phyloP scores from a whole-genome alignment of 2,113 vertebrate genomes.

The Neolamprologus sp. region DNA sequence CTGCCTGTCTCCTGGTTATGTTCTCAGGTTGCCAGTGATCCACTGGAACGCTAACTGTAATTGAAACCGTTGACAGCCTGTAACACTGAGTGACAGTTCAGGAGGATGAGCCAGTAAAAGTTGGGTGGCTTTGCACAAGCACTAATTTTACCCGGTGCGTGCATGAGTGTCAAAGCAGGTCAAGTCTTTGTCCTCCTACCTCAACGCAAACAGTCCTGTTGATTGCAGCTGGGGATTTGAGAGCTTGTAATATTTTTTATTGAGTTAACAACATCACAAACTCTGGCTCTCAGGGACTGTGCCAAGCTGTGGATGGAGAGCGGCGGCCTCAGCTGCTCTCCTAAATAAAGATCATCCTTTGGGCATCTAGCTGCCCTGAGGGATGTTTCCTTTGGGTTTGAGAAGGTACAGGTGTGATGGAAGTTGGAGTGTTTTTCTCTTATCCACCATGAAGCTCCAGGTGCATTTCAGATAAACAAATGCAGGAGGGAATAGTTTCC shows the following conservation, averaged over 20 bases:
- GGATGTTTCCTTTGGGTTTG: slow-evolving; percentile 20
- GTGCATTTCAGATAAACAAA: slow-evolving; percentile 18
- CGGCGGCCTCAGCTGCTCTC: slow-evolving; percentile 61
- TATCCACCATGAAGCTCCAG: background rate
- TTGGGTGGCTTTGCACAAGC: slow-evolving; percentile 31
- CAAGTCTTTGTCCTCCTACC: background rate
- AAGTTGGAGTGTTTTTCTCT: slow-evolving; percentile 47
- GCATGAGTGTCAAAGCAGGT: background rate
- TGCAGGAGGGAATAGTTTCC: background rate
- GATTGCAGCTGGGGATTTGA: background rate
- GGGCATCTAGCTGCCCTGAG: slow-evolving; percentile 14
- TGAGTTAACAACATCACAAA: slow-evolving; percentile 45
- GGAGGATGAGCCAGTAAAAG: slow-evolving; percentile 10
- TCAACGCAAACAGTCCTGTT: slow-evolving; percentile 23
- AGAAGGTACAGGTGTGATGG: slow-evolving; percentile 46
- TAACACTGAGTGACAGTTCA: slow-evolving; percentile 59
- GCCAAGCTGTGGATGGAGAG: slow-evolving; percentile 24
- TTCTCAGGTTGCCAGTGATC: slow-evolving; percentile 42
- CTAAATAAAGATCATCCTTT: slow-evolving; percentile 20
- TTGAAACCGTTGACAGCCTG: slow-evolving; percentile 61
- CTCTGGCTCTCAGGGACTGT: slow-evolving; percentile 8
- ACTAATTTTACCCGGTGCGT: slow-evolving; percentile 57
- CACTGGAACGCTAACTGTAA: slow-evolving; percentile 61
- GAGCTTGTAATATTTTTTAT: slow-evolving; percentile 37
- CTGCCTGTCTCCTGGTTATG: slow-evolving; percentile 1